A percentile compares a stretch with the other conserved stretches of the same genome.
These are phyloP conservation scores for Dromius quadrimaculatus DNA, from an alignment of 2,888 invertebrate species.

Conservation along the genomic window DNA sequence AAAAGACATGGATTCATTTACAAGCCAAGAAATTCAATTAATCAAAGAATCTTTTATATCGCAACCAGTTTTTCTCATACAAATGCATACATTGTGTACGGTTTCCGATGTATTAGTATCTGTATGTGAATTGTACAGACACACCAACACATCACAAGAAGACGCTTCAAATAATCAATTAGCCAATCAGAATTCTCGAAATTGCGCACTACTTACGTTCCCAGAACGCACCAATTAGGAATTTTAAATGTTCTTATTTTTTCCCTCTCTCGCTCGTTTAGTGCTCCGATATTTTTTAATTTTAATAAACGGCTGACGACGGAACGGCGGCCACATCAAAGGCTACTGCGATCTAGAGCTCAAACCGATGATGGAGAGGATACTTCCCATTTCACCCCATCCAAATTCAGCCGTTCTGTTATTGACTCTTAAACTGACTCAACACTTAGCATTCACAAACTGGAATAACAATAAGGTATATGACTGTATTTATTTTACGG, in stretches of 20 bases:
- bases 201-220: conserved; percentile 52
- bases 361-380: background rate
- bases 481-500: too few relatives aligned
- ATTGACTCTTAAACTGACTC: too few relatives aligned
- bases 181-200: conserved; percentile 53
- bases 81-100: conserved; percentile 34
- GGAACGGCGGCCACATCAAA: conserved; percentile 46
- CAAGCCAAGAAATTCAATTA: conserved; percentile 41
- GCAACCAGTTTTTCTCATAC: conserved; percentile 46
- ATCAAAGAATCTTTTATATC: conserved; percentile 50
- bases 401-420: background rate
- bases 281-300: conserved; percentile 49
- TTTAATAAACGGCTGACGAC: conserved; percentile 42
- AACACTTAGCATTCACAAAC: too few relatives aligned
- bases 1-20: conserved; percentile 18
- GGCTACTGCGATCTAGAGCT: conserved; percentile 31
- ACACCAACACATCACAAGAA: conserved; percentile 22
- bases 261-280: conserved; percentile 28
- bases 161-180: conserved; percentile 51
- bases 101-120: background rate
- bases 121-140: conserved; percentile 21
- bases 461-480: too few relatives aligned
- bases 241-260: conserved; percentile 46
- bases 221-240: conserved; percentile 51
- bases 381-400: background rate